phyloP scores from a whole-genome alignment of 2,888 invertebrate genomes.

The Colletes collaris region DNA sequence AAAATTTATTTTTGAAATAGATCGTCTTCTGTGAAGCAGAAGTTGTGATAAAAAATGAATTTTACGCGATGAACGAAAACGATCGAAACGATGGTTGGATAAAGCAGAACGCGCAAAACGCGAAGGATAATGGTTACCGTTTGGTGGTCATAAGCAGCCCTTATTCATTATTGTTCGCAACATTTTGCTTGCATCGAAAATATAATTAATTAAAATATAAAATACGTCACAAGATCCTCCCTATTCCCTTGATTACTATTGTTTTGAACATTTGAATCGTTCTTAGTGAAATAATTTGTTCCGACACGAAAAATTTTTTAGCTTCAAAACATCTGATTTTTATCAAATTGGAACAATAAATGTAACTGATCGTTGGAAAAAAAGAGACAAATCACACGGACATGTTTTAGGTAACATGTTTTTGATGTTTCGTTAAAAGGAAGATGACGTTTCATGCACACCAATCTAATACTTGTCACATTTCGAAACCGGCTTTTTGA shows the following conservation, averaged over 20 bases:
- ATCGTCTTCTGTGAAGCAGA: neutral
- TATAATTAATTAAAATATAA: too few species aligned
- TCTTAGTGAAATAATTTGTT: neutral
- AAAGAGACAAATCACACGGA: neutral
- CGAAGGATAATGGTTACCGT: constrained; percentile 23
- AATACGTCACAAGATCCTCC: too few species aligned
- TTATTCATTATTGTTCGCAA: neutral
- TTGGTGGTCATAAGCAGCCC: neutral
- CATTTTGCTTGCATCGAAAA: neutral
- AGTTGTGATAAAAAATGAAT: neutral
- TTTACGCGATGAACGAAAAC: neutral
- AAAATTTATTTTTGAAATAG: neutral
- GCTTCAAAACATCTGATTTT: neutral
- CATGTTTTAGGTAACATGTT: neutral
- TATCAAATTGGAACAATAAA: neutral
- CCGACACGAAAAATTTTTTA: neutral
- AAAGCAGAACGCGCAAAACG: constrained; percentile 5
- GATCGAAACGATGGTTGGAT: neutral
- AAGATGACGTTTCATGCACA: neutral
- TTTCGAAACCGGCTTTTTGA: constrained; percentile 16
- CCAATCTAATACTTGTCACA: constrained; percentile 1
- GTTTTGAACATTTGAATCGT: neutral
- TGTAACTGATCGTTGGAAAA: neutral
- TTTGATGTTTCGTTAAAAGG: neutral
- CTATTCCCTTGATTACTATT: neutral